Evolutionary conservation across 2,797 vertebrate genomes (phyloP).

Genomic region (Anabacerthia variegaticeps): DNA sequence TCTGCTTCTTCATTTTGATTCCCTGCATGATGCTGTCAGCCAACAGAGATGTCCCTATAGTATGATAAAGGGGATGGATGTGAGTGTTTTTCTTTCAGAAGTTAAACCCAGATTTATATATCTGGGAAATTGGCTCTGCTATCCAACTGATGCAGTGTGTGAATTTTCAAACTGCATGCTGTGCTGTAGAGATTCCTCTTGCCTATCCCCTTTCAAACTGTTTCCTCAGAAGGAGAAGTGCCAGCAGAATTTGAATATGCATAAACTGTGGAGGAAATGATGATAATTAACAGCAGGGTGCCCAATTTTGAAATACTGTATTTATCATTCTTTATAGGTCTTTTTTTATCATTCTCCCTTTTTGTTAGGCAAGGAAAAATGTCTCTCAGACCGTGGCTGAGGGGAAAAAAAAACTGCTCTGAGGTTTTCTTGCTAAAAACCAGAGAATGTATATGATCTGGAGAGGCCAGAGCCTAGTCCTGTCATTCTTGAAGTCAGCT

Average conservation of each 20-base stretch:
- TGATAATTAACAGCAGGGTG: slow-evolving; percentile 45
- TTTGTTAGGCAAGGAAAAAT: neutral
- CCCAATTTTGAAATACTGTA: neutral
- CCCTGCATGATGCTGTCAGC: neutral
- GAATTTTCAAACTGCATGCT: neutral
- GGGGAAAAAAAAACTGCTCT: neutral
- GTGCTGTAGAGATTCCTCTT: neutral
- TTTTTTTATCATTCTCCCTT: neutral
- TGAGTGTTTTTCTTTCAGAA: neutral
- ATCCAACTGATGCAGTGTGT: neutral
- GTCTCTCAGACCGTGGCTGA: neutral
- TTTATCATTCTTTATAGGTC: neutral
- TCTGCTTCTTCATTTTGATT: neutral
- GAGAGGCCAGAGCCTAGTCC: neutral
- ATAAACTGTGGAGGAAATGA: slow-evolving; percentile 13
- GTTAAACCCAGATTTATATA: neutral
- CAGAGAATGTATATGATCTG: rapidly evolving
- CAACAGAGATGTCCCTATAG: neutral
- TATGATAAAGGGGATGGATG: neutral
- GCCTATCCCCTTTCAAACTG: neutral
- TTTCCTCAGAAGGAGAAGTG: slow-evolving; percentile 1
- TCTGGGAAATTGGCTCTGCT: neutral
- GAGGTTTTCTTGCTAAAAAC: neutral
- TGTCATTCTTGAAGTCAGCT: neutral
- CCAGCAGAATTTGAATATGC: slow-evolving; percentile 12